Percentiles rank a stretch among this genome's conserved stretches.
Evolutionary conservation across 1,140 invertebrate genomes (phyloP).

Genomic region (Thrips palmi): DNA sequence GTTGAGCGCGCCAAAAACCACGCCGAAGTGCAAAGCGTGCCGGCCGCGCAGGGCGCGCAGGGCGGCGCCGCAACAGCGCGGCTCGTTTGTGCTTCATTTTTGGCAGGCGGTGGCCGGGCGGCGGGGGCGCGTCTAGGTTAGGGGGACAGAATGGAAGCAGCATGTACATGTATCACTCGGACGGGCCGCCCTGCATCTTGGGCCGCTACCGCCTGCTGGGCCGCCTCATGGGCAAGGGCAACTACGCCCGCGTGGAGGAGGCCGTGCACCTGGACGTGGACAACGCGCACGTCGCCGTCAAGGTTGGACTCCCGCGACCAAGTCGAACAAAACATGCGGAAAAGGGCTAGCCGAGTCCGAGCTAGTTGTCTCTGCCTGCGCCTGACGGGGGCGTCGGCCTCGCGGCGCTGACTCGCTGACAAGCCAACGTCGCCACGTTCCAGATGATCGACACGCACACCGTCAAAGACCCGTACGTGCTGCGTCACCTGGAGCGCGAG

Average conservation of each 20-base stretch:
- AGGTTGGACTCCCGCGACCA: neutral
- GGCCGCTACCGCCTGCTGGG: slow-evolving; percentile 38
- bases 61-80: too few species aligned
- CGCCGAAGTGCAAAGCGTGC: too few species aligned
- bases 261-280: slow-evolving; percentile 33
- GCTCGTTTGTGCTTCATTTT: too few species aligned
- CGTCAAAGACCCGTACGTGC: slow-evolving; percentile 45
- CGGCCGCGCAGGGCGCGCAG: too few species aligned
- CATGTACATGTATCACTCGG: too few species aligned
- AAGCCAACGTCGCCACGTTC: slow-evolving; percentile 36
- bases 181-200: too few species aligned
- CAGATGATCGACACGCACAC: slow-evolving; percentile 46
- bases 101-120: too few species aligned
- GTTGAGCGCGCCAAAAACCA: too few species aligned
- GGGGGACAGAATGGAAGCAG: too few species aligned
- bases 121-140: too few species aligned
- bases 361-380: slow-evolving; percentile 8
- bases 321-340: too few species aligned
- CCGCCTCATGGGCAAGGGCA: slow-evolving; percentile 34
- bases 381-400: neutral
- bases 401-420: slow-evolving; percentile 8
- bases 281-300: slow-evolving; percentile 26
- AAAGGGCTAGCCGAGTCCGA: too few species aligned
- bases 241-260: slow-evolving; percentile 36
- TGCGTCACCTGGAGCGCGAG: slow-evolving; percentile 43